Base-by-base conservation (phyloP, 64 coral and sea anemone species). In the Trachythela sp. region DNA sequence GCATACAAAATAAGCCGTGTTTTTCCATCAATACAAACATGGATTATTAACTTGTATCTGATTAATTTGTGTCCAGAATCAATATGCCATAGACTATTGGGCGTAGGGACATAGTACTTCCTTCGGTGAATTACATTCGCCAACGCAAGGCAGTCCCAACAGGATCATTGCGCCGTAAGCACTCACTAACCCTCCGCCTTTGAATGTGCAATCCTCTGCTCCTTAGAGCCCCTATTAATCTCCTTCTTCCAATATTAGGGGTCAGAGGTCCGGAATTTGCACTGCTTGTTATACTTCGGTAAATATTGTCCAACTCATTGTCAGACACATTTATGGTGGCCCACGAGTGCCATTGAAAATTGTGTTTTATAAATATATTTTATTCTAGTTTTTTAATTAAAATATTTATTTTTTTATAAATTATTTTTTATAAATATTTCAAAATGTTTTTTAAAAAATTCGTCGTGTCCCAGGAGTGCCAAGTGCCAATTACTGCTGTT, bases 111-210 rank as follows among this genome's bases (percentile, higher is more conserved):
- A 85, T 43, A 92, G 48, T 94, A 94, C 48, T 92, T 94, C 15
- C 89, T 29, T 39, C 86, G 86, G 54, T 91, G 52, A 40, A 94
- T 88, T n/a, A n/a, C 80, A 85, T 85, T 88, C 93, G 88, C 89
- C 86, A 94, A 18, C 93, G 86, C 24, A 94, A 83, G 11, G 90
- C 71, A 52, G 90, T 92, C 22, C 93, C 87, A 20, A 92, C 59
- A 37, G 85, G 90, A 60, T 95, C 94, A 36, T 91, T 39, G 33
- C 85, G 38, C 18, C 54, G 83, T 9, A 95, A 49, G 68, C 88
- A 95, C 8, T 92, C 54, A 59, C 67, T 94, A 0, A 92, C 94
- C 77, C 90, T 92, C 88, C 94, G 91, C 83, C 90, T 86, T 38
- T 95, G 88, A 87, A 90, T 40, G 34, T 40, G 48, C 24, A 90